phyloP scores from a whole-genome alignment of 2,888 invertebrate genomes.

The Tachina fera region DNA sequence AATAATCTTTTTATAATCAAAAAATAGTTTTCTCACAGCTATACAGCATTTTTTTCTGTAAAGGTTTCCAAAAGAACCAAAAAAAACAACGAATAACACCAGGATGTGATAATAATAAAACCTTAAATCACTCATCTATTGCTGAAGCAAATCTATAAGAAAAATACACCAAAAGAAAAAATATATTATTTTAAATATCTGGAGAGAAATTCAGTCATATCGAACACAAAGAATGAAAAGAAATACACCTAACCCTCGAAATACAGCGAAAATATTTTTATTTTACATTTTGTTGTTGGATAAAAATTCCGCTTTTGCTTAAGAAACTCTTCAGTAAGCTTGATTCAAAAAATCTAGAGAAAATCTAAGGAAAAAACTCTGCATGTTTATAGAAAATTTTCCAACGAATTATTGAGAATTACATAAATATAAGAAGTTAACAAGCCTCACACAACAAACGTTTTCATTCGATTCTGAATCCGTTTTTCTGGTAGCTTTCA shows the following conservation, averaged over 20 bases:
- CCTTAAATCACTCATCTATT: conserved; percentile 20
- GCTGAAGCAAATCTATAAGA: background rate
- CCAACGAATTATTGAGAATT: no score
- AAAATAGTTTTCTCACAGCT: conserved; percentile 40
- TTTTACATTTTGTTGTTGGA: no score
- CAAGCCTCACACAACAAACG: no score
- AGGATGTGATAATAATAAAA: conserved; percentile 1
- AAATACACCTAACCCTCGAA: background rate
- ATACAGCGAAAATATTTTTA: background rate
- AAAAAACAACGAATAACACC: background rate
- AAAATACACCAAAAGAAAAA: background rate
- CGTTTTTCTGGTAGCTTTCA: no score
- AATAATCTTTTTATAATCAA: background rate
- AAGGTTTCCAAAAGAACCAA: background rate
- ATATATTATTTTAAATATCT: background rate
- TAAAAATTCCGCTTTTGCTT: no score
- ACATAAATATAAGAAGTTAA: no score
- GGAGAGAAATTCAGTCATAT: background rate
- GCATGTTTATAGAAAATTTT: no score
- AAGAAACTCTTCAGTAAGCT: no score
- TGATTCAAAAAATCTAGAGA: no score
- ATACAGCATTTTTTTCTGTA: conserved; percentile 12
- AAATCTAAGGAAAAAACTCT: no score
- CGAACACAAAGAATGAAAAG: background rate
- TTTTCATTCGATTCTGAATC: no score